A percentile compares a stretch with the other conserved stretches of the same genome.
These are phyloP conservation scores for Odontamblyopus lacepedii DNA, from an alignment of 2,797 vertebrate genomes.

Conservation along the genomic window DNA sequence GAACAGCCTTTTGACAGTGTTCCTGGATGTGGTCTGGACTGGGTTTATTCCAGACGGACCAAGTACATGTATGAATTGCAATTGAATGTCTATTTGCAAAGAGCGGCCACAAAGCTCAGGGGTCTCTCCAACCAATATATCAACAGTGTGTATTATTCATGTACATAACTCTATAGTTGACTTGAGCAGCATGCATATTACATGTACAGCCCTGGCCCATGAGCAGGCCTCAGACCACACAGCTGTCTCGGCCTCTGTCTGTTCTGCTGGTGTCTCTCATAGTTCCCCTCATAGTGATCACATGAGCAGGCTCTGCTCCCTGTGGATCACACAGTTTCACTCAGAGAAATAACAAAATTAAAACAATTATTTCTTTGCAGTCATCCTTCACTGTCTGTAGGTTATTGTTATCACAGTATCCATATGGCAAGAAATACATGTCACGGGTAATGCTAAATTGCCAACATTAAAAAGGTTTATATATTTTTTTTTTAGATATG, in stretches of 20 bases:
- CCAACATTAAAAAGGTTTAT: no score
- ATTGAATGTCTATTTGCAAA: background rate
- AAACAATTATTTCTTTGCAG: background rate
- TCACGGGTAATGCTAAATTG: no score
- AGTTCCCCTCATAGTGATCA: background rate
- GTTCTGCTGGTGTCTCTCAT: background rate
- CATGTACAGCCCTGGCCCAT: background rate
- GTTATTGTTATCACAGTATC: no score
- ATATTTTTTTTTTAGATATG: no score
- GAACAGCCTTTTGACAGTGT: background rate
- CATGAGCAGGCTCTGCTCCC: no score
- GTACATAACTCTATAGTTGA: conserved; percentile 4
- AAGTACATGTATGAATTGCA: background rate
- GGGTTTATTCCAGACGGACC: background rate
- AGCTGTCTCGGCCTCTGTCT: background rate
- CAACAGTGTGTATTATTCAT: conserved; percentile 11
- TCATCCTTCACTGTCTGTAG: background rate
- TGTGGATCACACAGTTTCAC: no score
- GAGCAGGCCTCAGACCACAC: background rate
- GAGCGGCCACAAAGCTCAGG: background rate
- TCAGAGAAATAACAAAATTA: background rate
- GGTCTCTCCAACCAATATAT: background rate
- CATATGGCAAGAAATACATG: no score
- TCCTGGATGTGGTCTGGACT: background rate
- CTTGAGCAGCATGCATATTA: conserved; percentile 1